A percentile compares a stretch with the other conserved stretches of the same genome.
phyloP scores from a whole-genome alignment of 2,113 vertebrate genomes.

The Psammodynastes pulverulentus region DNA sequence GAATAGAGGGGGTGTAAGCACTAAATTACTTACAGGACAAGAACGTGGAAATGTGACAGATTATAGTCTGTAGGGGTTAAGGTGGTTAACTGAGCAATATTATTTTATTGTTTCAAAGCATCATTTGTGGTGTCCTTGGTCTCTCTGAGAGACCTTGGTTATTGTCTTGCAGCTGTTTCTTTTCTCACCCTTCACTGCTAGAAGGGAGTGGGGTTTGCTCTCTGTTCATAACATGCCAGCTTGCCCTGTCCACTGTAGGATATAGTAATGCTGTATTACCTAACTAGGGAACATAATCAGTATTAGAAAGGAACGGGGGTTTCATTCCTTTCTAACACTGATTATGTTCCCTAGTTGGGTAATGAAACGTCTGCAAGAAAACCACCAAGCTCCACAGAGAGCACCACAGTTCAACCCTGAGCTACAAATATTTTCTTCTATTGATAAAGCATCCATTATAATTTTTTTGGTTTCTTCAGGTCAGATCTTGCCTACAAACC shows the following conservation, averaged over 20 bases:
- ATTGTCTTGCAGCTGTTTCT: not conserved
- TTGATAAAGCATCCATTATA: not conserved
- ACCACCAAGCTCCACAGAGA: not conserved
- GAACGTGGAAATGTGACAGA: not conserved
- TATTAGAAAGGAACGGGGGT: not conserved
- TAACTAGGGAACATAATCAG: not conserved
- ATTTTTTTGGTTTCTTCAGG: conserved; percentile 59
- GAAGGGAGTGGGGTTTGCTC: not conserved
- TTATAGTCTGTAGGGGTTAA: not conserved
- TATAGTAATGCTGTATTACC: not conserved
- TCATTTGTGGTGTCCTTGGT: not conserved
- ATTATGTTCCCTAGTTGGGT: not conserved
- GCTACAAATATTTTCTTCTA: not conserved
- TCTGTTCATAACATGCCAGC: not conserved
- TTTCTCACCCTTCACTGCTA: not conserved
- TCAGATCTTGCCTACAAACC: conserved; percentile 77
- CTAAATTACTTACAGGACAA: not conserved
- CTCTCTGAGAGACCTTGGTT: not conserved
- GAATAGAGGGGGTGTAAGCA: not conserved
- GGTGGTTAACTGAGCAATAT: not conserved
- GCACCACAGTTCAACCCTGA: not conserved
- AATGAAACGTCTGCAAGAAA: not conserved
- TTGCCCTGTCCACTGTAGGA: not conserved
- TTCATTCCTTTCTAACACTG: not conserved
- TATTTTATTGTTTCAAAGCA: not conserved